phyloP scores from a whole-genome alignment of 2,797 vertebrate genomes.

The Erpetoichthys calabaricus region DNA sequence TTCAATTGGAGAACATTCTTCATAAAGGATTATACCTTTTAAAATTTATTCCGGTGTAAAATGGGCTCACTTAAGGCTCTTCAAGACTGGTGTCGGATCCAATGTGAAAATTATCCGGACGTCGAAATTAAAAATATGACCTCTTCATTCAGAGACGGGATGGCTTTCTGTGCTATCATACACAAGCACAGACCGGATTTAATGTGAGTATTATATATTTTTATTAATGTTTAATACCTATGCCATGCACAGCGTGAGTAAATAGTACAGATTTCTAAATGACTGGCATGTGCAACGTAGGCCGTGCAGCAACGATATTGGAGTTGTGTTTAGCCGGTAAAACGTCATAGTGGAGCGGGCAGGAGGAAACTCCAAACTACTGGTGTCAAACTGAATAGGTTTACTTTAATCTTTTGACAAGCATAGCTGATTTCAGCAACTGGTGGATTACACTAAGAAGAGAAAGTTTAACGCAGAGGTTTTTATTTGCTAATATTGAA shows the following conservation, averaged over 20 bases:
- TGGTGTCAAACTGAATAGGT: no score
- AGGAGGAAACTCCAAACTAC: not conserved
- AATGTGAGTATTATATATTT: conserved; percentile 61
- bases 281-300: not conserved
- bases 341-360: not conserved
- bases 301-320: conserved; percentile 6
- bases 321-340: not conserved
- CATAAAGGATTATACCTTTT: no score
- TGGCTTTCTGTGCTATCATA: conserved; percentile 92
- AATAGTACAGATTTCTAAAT: no score
- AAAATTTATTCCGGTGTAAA: not conserved
- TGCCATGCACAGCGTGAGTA: not conserved
- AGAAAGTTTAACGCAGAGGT: no score
- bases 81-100: conserved; percentile 82
- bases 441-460: no score
- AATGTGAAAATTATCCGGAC: conserved; percentile 68
- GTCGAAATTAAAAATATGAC: conserved; percentile 82
- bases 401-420: no score
- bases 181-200: conserved; percentile 81
- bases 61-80: conserved; percentile 83
- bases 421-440: no score
- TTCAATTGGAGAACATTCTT: no score
- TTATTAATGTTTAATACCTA: not conserved
- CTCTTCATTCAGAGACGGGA: conserved; percentile 78
- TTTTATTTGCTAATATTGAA: no score